These are phyloP conservation scores for Lasaia peninsularis DNA, from an alignment of 1,140 invertebrate species.

Conservation along the genomic window DNA sequence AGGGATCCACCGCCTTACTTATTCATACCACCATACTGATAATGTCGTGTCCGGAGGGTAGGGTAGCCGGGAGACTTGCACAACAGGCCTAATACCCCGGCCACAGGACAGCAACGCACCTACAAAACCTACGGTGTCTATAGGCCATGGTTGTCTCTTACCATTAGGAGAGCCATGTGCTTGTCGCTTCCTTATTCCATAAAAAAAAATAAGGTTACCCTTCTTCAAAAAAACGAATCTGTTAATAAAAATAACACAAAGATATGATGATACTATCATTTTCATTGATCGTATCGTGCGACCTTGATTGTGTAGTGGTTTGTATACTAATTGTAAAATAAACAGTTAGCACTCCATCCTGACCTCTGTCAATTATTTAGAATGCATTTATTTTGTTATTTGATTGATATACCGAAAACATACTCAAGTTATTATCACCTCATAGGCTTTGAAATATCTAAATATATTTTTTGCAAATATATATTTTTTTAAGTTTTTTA, in stretches of 20 bases:
- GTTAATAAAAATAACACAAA: conserved; percentile 21
- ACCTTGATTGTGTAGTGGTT: conserved; percentile 45
- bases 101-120: too few relatives aligned
- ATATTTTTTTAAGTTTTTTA: too few relatives aligned
- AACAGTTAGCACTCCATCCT: conserved; percentile 50
- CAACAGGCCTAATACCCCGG: too few relatives aligned
- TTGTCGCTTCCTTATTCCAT: too few relatives aligned
- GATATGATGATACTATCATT: not conserved
- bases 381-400: conserved; percentile 28
- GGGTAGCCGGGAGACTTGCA: too few relatives aligned
- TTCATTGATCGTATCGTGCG: conserved; percentile 17
- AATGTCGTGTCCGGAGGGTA: too few relatives aligned
- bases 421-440: not conserved
- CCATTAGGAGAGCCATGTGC: too few relatives aligned
- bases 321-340: conserved; percentile 48
- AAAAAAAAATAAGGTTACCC: conserved; percentile 17
- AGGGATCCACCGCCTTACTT: too few relatives aligned
- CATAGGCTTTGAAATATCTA: not conserved
- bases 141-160: too few relatives aligned
- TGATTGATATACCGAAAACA: conserved; percentile 3
- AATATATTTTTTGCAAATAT: too few relatives aligned
- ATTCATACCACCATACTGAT: too few relatives aligned
- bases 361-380: conserved; percentile 56
- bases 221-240: conserved; percentile 24
- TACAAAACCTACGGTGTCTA: too few relatives aligned